phyloP scores from a whole-genome alignment of 2,888 invertebrate species.

The Netelia inedita region DNA sequence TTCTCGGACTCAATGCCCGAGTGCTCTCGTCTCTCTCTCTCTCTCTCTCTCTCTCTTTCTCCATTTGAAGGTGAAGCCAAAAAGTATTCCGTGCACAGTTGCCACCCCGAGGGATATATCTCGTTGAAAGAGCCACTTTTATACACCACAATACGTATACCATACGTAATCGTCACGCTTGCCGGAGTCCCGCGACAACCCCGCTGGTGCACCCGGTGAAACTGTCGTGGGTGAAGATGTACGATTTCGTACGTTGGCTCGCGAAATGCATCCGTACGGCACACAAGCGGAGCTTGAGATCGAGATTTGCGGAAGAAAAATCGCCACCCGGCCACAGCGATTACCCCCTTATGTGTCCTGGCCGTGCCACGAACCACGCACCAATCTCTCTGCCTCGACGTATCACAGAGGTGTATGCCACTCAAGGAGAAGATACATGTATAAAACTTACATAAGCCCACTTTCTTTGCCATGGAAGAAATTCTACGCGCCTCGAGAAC shows the following conservation, averaged over 20 bases:
- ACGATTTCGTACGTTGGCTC: conserved; percentile 57
- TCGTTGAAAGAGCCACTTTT: conserved; percentile 29
- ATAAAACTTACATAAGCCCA: conserved; percentile 28
- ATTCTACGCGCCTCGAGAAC: conserved; percentile 30
- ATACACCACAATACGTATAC: conserved; percentile 36
- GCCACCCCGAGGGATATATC: conserved; percentile 49
- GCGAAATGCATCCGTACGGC: conserved; percentile 58
- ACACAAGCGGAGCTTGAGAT: conserved; percentile 56
- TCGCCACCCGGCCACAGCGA: conserved; percentile 46
- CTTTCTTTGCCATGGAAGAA: background rate
- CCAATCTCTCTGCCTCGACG: conserved; percentile 31
- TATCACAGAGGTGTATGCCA: background rate
- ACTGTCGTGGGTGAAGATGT: conserved; percentile 57
- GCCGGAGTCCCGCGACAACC: conserved; percentile 8
- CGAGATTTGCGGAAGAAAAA: conserved; percentile 67
- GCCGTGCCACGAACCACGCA: conserved; percentile 8
- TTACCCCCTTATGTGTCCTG: conserved; percentile 40
- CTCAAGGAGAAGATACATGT: conserved; percentile 20
- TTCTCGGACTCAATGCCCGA: conserved; percentile 34
- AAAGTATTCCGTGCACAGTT: conserved; percentile 58
- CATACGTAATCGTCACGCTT: conserved; percentile 29
- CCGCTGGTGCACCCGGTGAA: conserved; percentile 6
- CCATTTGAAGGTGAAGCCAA: conserved; percentile 28
- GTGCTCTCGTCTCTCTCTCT: background rate
- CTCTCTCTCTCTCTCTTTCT: conserved; percentile 19